phyloP scores from a whole-genome alignment of 2,888 invertebrate species.

The Choreutis nemorana region DNA sequence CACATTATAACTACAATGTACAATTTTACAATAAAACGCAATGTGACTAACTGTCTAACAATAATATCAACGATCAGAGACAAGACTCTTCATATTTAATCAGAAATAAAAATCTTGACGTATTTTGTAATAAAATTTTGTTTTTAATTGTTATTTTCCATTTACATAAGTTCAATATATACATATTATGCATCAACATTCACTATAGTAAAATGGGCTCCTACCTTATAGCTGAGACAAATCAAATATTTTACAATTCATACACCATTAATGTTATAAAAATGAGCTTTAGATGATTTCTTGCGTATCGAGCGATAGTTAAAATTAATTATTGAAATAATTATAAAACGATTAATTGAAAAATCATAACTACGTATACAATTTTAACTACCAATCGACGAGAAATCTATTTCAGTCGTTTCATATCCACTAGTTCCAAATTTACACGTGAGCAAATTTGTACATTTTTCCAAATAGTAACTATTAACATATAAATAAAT shows the following conservation, averaged over 20 bases:
- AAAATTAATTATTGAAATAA: conserved; percentile 8
- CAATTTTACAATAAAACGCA: conserved; percentile 22
- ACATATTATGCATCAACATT: conserved; percentile 61
- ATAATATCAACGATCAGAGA: conserved; percentile 38
- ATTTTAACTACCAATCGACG: conserved; percentile 57
- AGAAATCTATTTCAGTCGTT: conserved; percentile 58
- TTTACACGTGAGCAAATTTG: conserved; percentile 63
- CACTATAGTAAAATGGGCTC: conserved; percentile 45
- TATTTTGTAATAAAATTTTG: conserved; percentile 58
- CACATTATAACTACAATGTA: conserved; percentile 15
- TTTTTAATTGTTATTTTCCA: conserved; percentile 50
- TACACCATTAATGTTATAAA: conserved; percentile 43
- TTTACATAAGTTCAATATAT: conserved; percentile 64
- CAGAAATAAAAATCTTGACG: conserved; percentile 45
- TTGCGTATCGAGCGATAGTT: conserved; percentile 27
- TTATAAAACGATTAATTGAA: conserved; percentile 3
- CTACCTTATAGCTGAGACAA: conserved; percentile 34
- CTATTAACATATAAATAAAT: conserved; percentile 25
- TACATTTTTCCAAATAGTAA: conserved; percentile 61
- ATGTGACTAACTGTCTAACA: conserved; percentile 35
- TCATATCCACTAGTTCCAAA: conserved; percentile 22
- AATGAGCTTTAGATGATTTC: conserved; percentile 32
- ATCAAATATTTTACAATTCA: conserved; percentile 36
- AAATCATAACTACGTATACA: not conserved
- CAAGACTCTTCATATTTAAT: conserved; percentile 37